phyloP scores from a whole-genome alignment of 2,888 invertebrate genomes.

The Lucinisca nassula region DNA sequence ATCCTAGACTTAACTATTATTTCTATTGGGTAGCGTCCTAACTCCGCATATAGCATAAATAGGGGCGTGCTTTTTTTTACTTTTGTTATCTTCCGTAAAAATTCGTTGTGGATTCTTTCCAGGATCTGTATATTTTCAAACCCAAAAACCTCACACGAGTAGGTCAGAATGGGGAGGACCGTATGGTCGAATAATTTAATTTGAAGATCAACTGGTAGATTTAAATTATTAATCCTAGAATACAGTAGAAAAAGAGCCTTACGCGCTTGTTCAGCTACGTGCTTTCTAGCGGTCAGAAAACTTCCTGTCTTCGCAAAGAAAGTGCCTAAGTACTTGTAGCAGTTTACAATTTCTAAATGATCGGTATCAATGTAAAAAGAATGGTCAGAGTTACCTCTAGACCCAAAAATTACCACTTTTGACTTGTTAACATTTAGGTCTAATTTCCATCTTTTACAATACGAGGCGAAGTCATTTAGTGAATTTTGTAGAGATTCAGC shows the following conservation, averaged over 20 bases:
- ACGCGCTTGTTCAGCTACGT: background rate
- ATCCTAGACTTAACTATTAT: slow-evolving; percentile 18
- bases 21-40: slow-evolving; percentile 25
- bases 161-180: slow-evolving; percentile 33
- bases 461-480: slow-evolving; percentile 1
- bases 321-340: slow-evolving; percentile 21
- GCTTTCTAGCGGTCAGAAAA: slow-evolving; percentile 25
- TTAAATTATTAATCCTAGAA: background rate
- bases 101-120: slow-evolving; percentile 16
- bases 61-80: slow-evolving; percentile 19
- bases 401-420: slow-evolving; percentile 20
- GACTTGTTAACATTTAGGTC: slow-evolving; percentile 19
- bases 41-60: slow-evolving; percentile 25
- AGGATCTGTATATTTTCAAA: too few relatives aligned
- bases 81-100: slow-evolving; percentile 12
- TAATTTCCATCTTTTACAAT: slow-evolving; percentile 33
- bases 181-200: slow-evolving; percentile 22
- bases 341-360: background rate
- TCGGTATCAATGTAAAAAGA: background rate
- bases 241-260: slow-evolving; percentile 9
- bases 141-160: slow-evolving; percentile 32
- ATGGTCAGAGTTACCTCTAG: background rate
- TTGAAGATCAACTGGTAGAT: background rate
- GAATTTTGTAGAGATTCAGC: background rate
- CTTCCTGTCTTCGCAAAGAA: slow-evolving; percentile 2